These are phyloP conservation scores for Cataglyphis rosenhaueri DNA, from an alignment of 2,888 invertebrate species.

Conservation along the genomic window DNA sequence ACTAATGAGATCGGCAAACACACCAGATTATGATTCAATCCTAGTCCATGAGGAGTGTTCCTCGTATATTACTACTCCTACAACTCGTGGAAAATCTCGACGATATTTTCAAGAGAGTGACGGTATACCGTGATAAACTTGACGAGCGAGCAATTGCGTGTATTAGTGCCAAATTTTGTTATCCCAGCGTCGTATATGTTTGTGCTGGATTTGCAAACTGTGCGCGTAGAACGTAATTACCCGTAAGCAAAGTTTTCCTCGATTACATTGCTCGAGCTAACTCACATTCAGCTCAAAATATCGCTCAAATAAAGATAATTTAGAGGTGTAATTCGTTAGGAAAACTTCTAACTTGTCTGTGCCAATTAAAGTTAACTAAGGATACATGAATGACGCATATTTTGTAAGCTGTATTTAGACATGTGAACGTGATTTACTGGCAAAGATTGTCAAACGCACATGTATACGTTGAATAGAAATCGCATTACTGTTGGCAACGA, in stretches of 20 bases:
- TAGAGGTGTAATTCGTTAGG: not conserved
- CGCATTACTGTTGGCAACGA: not conserved
- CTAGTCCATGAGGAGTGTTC: not conserved
- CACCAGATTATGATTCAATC: slow-evolving; percentile 79
- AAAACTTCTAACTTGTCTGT: slow-evolving; percentile 35
- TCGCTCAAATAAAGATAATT: slow-evolving; percentile 39
- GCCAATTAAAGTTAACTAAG: slow-evolving; percentile 48
- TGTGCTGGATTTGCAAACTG: not conserved
- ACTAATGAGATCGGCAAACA: slow-evolving; percentile 83
- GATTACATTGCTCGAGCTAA: slow-evolving; percentile 13
- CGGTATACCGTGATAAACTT: not conserved
- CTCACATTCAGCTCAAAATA: slow-evolving; percentile 42
- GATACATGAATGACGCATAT: not conserved
- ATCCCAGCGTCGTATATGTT: not conserved
- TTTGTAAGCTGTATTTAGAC: slow-evolving; percentile 23
- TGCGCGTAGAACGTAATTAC: slow-evolving; percentile 31
- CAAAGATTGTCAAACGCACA: slow-evolving; percentile 23
- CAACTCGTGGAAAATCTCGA: not conserved
- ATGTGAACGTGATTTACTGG: slow-evolving; percentile 12
- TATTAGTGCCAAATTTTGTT: slow-evolving; percentile 25
- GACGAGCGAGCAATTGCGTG: not conserved
- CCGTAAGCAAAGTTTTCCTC: slow-evolving; percentile 29
- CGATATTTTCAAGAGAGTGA: not conserved
- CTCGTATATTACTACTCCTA: not conserved
- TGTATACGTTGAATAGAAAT: not conserved